A percentile compares a stretch with the other conserved stretches of the same genome.
Evolutionary conservation across 1,140 invertebrate genomes (phyloP).

Genomic region (Acyrthosiphon pisum): DNA sequence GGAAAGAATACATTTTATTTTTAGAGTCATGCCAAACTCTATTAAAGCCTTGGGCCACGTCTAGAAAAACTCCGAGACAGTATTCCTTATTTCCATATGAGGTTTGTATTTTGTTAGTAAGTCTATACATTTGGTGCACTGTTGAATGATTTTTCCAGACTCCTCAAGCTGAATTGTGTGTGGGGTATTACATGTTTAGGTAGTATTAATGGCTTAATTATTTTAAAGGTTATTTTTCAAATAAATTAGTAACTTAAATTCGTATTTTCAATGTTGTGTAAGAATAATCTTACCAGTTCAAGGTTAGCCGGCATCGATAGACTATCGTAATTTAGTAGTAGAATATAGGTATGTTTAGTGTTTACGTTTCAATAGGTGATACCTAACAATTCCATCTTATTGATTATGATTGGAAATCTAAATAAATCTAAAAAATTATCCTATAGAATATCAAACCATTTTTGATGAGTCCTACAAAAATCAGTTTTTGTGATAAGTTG

Average conservation of each 20-base stretch:
- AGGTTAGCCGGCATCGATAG: rapidly evolving
- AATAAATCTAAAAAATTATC: background rate
- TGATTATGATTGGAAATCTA: background rate
- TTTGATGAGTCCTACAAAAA: background rate
- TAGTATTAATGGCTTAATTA: background rate
- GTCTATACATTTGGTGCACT: background rate
- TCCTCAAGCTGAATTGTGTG: background rate
- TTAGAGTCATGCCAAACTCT: background rate
- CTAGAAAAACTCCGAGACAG: background rate
- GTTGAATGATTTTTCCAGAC: background rate
- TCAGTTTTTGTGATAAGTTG: background rate
- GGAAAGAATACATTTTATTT: background rate
- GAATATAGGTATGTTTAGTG: too few relatives aligned
- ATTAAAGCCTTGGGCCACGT: background rate
- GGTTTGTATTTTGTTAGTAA: background rate
- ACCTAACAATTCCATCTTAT: background rate
- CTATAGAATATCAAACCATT: background rate
- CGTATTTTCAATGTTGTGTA: background rate
- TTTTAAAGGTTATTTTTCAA: background rate
- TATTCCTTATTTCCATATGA: background rate
- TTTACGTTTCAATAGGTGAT: background rate
- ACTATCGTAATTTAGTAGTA: background rate
- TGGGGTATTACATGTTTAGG: too few relatives aligned
- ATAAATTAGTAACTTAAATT: background rate
- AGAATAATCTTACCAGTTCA: background rate